Evolutionary conservation across 1,140 invertebrate genomes (phyloP), one percentile per base, ranked within the genome.

Genomic region (Cherax quadricarinatus): DNA sequence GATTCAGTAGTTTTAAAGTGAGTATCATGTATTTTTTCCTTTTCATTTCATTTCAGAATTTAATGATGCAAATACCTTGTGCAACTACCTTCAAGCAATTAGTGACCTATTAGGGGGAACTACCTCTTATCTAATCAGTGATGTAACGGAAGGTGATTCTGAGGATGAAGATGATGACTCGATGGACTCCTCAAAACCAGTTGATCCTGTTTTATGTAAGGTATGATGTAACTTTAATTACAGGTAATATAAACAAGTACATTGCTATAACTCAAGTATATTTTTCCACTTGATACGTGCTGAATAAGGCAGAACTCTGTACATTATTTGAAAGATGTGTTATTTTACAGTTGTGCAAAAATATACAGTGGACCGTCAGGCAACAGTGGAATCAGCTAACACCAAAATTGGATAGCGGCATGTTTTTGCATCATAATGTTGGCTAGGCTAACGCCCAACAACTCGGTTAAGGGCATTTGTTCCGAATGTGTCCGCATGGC

Each of bases 21-120:
- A 41, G 10, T 70, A 6, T 86, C 5, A 48, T 88, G 3, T 62
- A n/a, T 41, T 18, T 60, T 66, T 18, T 66, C 18, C 18, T 16
- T 66, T 18, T 66, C 18, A 16, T 66, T 21, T 21, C 51, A 60
- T 91, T 91, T 70, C 90, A 91, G 90, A 91, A 49, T 91, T 91
- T 57, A 24, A 60, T 4, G 79, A 91, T 87, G 60, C 75, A 49
- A 51, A 48, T 49, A 75, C 90, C 3, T 75, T 91, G 21, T 91
- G 90, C 30, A 86, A 91, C 79, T 91, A 91, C 62, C 79, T 91
- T 9, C 90, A 86, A 91, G 85, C 84, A n/a, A 86, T 91, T 30
- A 81, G 90, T 18, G 90, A 86, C 10, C 75, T 91, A 41, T 48
- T 91, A 51, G 90, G 90, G 10, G 90, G 85, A 66, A 41, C 90